Evolutionary conservation across 2,113 vertebrate species (phyloP).

Genomic region (Cavia aperea): DNA sequence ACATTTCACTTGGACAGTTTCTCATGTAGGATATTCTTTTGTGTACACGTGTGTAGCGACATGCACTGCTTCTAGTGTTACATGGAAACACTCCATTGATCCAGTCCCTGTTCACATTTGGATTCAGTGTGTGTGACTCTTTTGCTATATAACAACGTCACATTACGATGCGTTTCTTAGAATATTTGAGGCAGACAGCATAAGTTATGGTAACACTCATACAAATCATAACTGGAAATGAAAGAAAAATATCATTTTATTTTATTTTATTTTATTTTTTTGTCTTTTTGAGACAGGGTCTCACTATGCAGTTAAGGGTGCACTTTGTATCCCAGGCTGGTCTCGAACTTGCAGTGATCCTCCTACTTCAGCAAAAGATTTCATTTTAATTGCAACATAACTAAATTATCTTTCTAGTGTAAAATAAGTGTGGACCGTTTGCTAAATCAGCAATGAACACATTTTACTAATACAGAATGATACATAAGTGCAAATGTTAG

Average conservation of each 20-base stretch:
- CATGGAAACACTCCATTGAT: background rate
- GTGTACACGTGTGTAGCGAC: rapidly evolving
- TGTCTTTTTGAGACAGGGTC: no score
- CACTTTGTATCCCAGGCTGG: no score
- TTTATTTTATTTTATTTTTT: no score
- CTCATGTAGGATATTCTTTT: background rate
- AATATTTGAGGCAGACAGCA: background rate
- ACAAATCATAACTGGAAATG: background rate
- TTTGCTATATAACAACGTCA: background rate
- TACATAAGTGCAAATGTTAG: background rate
- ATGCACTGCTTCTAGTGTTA: background rate
- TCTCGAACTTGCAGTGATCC: no score
- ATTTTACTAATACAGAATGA: background rate
- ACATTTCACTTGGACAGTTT: background rate
- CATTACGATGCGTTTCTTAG: background rate
- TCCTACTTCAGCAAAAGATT: background rate
- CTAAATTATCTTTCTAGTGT: constrained; percentile 4
- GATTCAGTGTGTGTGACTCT: background rate
- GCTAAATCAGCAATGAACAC: background rate
- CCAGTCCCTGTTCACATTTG: background rate
- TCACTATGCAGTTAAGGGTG: no score
- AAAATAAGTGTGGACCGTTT: background rate
- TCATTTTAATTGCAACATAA: background rate
- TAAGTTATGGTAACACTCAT: background rate
- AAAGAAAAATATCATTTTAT: background rate